A percentile compares a stretch with the other conserved stretches of the same genome.
Conservation (phyloP, 2,797 vertebrate species). For the Delichon dasypus region DNA sequence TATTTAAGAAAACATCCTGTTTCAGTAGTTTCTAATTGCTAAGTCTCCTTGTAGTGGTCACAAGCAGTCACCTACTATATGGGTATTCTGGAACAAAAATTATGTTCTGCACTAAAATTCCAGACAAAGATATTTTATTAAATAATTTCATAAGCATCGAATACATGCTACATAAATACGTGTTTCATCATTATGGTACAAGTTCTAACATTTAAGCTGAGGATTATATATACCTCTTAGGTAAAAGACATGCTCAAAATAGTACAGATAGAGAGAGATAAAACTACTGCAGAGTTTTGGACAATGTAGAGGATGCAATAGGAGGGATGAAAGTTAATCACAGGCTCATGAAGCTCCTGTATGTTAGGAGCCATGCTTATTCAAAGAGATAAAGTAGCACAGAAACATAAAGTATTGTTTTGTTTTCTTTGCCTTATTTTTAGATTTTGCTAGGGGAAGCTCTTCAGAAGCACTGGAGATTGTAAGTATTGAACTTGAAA, state of each 20-base stretch:
- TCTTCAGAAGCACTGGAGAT: neutral
- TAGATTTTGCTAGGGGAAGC: neutral
- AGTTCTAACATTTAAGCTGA: neutral
- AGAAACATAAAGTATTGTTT: neutral
- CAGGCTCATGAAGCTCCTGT: neutral
- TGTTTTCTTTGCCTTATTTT: neutral
- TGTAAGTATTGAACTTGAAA: neutral
- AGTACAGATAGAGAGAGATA: neutral
- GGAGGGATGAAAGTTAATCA: neutral
- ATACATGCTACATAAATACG: neutral
- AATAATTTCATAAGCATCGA: neutral
- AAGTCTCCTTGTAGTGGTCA: neutral
- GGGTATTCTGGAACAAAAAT: neutral
- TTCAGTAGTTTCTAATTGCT: neutral
- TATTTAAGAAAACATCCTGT: neutral
- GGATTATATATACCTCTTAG: neutral
- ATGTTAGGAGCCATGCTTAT: neutral
- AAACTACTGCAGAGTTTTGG: neutral
- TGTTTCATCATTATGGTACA: neutral
- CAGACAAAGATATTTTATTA: neutral
- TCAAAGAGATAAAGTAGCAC: neutral
- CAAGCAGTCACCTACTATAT: neutral
- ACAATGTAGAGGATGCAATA: neutral
- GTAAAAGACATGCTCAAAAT: neutral
- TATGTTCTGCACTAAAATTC: neutral